phyloP scores from a whole-genome alignment of 64 coral and sea anemone species.

The Acropora yongei region DNA sequence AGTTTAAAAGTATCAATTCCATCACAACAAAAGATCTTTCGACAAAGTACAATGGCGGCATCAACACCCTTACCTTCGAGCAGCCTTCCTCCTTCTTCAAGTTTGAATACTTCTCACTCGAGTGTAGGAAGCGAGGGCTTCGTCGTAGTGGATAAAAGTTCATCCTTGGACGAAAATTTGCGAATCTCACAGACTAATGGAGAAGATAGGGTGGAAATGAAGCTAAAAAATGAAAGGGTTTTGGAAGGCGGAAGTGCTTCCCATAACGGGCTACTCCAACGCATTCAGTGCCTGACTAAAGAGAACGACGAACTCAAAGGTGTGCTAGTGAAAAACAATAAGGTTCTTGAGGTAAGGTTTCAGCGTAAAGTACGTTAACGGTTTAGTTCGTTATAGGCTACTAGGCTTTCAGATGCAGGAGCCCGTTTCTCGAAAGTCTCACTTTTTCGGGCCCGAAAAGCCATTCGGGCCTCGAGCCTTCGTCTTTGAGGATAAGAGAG shows the following conservation, averaged over 20 bases:
- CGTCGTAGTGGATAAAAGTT: conserved; percentile 5
- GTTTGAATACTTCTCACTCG: conserved; percentile 11
- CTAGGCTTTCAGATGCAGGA: no score
- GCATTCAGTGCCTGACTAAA: conserved; percentile 12
- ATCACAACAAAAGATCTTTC: no score
- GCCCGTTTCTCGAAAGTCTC: no score
- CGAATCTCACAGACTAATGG: neutral
- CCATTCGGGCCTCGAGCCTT: no score
- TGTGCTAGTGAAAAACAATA: conserved; percentile 34
- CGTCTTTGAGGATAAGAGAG: no score
- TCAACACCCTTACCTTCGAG: neutral
- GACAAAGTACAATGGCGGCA: neutral
- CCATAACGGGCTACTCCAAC: neutral
- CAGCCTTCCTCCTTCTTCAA: neutral
- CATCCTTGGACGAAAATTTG: neutral
- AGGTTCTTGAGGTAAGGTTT: conserved; percentile 44
- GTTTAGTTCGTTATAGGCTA: neutral
- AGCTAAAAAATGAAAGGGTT: neutral
- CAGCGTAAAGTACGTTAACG: neutral
- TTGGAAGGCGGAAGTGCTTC: neutral
- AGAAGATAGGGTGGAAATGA: neutral
- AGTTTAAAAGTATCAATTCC: no score
- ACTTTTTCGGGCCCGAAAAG: no score
- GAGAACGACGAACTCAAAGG: conserved; percentile 71
- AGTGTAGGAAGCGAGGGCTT: conserved; percentile 18